phyloP scores from a whole-genome alignment of 2,113 vertebrate genomes.

The Sporophila hypoxantha region DNA sequence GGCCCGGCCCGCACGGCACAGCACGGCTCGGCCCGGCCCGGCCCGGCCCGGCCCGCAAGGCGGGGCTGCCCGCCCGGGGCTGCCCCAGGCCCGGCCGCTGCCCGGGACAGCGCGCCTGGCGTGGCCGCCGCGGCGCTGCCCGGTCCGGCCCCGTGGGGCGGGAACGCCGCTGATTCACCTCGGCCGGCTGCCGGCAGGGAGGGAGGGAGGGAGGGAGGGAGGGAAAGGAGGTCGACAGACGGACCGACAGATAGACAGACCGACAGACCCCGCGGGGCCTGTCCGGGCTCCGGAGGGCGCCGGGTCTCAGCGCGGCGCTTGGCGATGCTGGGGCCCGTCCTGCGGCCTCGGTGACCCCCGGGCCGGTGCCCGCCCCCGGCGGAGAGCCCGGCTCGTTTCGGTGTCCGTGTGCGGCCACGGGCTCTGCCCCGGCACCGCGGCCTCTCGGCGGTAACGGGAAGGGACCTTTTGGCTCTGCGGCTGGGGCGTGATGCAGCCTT shows the following conservation, averaged over 20 bases:
- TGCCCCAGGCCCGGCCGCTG: background rate
- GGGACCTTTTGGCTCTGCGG: background rate
- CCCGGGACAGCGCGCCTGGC: background rate
- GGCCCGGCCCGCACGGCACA: too few relatives aligned
- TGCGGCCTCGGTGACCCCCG: background rate
- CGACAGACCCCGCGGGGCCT: background rate
- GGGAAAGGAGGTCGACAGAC: background rate
- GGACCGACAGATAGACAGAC: too few relatives aligned
- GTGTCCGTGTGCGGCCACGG: background rate
- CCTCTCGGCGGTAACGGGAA: background rate
- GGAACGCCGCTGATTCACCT: background rate
- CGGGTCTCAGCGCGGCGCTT: background rate
- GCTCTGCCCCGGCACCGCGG: background rate
- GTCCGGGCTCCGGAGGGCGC: background rate
- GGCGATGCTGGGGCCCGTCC: background rate
- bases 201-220: background rate
- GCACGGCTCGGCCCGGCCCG: too few relatives aligned
- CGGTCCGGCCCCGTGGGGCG: background rate
- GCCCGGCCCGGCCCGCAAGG: too few relatives aligned
- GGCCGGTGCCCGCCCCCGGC: background rate
- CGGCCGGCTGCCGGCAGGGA: background rate
- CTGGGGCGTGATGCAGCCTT: background rate
- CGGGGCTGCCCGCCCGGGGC: too few relatives aligned
- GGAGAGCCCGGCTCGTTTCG: background rate
- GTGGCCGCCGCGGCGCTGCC: background rate